These are phyloP conservation scores for Okapia johnstoni DNA, from an alignment of 2,113 vertebrate species.

Conservation along the genomic window DNA sequence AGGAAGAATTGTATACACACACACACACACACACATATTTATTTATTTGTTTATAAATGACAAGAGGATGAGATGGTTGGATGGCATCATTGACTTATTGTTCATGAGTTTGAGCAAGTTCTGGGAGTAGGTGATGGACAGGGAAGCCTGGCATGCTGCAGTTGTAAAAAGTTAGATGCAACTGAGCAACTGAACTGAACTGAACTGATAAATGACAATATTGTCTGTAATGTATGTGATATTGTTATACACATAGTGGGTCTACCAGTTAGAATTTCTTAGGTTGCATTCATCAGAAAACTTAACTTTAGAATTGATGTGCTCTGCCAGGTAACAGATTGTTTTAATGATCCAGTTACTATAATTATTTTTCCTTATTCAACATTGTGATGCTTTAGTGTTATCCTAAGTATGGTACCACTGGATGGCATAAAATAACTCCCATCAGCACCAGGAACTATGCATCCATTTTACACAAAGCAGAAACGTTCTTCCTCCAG, in stretches of 20 bases:
- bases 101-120: neutral
- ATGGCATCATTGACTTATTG: neutral
- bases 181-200: neutral
- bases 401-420: neutral
- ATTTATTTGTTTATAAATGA: neutral
- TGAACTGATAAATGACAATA: neutral
- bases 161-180: neutral
- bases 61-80: neutral
- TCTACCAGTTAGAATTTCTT: neutral
- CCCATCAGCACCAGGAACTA: neutral
- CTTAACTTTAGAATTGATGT: neutral
- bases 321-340: neutral
- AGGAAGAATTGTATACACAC: neutral
- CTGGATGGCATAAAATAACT: neutral
- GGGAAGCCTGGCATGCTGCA: neutral
- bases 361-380: neutral
- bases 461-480: neutral
- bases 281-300: neutral
- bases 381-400: neutral
- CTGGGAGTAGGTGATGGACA: fast-evolving
- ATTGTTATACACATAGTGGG: neutral
- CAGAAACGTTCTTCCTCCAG: neutral
- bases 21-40: no score
- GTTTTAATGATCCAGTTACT: neutral
- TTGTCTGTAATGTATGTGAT: neutral